These are phyloP conservation scores for Vespertilio murinus DNA, from an alignment of 2,797 vertebrate species.

Conservation along the genomic window DNA sequence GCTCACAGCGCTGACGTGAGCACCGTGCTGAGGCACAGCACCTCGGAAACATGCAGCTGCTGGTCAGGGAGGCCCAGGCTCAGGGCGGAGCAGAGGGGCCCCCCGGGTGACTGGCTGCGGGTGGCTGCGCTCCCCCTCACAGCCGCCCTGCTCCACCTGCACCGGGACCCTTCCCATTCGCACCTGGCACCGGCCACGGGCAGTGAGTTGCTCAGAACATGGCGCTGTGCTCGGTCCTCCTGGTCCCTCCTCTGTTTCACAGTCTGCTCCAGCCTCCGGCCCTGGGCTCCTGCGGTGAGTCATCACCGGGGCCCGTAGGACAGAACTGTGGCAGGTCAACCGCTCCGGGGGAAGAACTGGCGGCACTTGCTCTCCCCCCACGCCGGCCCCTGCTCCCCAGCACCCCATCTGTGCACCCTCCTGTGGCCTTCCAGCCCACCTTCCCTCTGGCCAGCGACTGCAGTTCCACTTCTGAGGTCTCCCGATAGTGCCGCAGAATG, in stretches of 20 bases:
- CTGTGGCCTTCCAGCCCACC: too few species aligned
- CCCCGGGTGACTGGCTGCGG: too few species aligned
- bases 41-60: accelerated
- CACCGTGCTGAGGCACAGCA: not conserved
- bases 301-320: not conserved
- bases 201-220: not conserved
- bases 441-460: not conserved
- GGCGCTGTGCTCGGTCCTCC: not conserved
- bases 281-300: not conserved
- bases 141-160: not conserved
- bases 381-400: not conserved
- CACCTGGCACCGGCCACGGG: accelerated
- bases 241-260: not conserved
- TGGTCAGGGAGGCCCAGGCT: accelerated
- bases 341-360: not conserved
- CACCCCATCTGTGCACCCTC: not conserved
- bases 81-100: not conserved
- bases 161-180: not conserved
- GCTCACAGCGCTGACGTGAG: not conserved
- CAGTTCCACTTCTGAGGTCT: not conserved
- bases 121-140: accelerated
- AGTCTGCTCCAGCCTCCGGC: too few species aligned
- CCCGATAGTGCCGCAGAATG: slow-evolving; percentile 28
- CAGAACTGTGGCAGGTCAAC: not conserved
- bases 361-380: not conserved